A percentile compares a stretch with the other conserved stretches of the same genome.
Evolutionary conservation across 2,113 vertebrate species (phyloP).

Genomic region (Dipodomys stephensi): DNA sequence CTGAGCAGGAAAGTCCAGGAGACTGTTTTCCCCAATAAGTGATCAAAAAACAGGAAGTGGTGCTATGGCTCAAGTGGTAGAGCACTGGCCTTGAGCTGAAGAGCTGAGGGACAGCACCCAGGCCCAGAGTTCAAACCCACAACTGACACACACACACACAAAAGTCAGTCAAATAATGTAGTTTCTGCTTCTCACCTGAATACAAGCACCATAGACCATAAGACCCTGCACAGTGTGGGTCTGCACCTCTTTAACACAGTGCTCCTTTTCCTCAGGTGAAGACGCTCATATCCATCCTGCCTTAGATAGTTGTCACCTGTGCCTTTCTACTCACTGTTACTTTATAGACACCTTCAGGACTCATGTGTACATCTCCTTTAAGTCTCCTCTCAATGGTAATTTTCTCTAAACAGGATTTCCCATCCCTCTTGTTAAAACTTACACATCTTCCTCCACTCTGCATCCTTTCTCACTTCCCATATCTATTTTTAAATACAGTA

Average conservation of each 20-base stretch:
- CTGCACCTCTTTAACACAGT: neutral
- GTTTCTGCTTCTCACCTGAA: neutral
- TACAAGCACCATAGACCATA: neutral
- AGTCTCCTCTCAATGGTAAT: neutral
- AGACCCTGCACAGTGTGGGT: neutral
- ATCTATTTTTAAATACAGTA: neutral
- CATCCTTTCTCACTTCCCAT: neutral
- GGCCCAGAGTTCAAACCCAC: too few relatives aligned
- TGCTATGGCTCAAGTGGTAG: too few relatives aligned
- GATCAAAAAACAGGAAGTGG: too few relatives aligned
- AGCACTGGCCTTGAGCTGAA: too few relatives aligned
- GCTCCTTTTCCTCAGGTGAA: neutral
- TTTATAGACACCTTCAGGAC: neutral
- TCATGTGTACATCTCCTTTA: neutral
- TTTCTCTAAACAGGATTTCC: neutral
- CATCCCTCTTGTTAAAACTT: neutral
- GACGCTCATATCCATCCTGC: neutral
- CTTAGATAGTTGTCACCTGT: neutral
- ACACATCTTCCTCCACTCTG: fast-evolving
- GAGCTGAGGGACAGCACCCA: too few relatives aligned
- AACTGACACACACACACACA: neutral
- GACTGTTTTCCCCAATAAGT: too few relatives aligned
- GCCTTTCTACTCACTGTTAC: neutral
- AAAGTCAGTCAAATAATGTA: neutral
- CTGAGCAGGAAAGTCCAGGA: too few relatives aligned